Evolutionary conservation across 1,140 invertebrate genomes (phyloP), one percentile per base, ranked within the genome.

Genomic region (Drosophila kepulauana): DNA sequence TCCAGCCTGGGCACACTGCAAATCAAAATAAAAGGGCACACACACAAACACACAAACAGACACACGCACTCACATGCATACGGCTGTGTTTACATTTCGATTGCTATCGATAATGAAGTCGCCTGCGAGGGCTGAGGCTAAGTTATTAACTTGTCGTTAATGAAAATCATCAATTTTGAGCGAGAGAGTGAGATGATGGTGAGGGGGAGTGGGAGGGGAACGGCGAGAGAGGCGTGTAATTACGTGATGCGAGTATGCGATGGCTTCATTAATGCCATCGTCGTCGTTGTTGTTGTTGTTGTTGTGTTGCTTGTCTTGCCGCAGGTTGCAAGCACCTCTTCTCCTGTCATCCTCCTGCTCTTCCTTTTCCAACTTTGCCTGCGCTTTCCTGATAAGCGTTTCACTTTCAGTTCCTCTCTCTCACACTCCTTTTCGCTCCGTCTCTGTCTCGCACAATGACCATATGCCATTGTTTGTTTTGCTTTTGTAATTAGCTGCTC

Each of bases 121-220:
- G 57, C 48, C 65, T 46, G 49, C 5, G 16, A 58, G 33, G 28
- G 20, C 46, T 33, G 38, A 69, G 70, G 67, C 63, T 64, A 86
- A 86, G 82, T 87, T 86, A 86, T 86, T 86, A 88, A 82, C 75
- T 86, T 82, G 82, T 87, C 82, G 82, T 86, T 88, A 87, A 87
- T 88, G 82, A 88, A 88, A 79, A 88, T 80, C 82, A 87, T 87
- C 82, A 82, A 87, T 86, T 86, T 84, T 52, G 70, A 61, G 43
- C 51, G 46, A 15, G 52, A 43, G 33, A 51, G 35, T 15, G 7
- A 13, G 28, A 15, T n/a, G 11, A 38, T 1, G n/a, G 51, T 28
- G 41, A 35, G 13, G 1, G 10, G 8, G 33, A 25, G 58, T 11
- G 10, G n/a, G 6, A 5, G 52, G 6, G 45, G 20, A 3, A 25